phyloP scores from a whole-genome alignment of 2,888 invertebrate species.

The Cistogaster globosa region DNA sequence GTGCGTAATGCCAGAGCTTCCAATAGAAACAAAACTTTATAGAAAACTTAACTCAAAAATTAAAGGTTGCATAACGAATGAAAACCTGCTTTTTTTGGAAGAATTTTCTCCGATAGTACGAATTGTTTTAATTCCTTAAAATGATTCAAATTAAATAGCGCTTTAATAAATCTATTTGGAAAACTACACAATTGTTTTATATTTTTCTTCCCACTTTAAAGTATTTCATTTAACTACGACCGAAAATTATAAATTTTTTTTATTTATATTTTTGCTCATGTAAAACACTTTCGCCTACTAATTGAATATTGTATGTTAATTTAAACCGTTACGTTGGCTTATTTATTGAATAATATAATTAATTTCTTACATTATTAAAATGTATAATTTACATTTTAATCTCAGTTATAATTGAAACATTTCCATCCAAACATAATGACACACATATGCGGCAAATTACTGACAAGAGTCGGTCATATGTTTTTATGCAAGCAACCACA shows the following conservation, averaged over 20 bases:
- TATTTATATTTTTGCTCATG: slow-evolving; percentile 1
- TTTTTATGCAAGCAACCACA: slow-evolving; percentile 14
- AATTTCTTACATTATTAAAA: slow-evolving; percentile 66
- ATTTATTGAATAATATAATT: slow-evolving; percentile 68
- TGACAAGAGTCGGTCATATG: slow-evolving; percentile 28
- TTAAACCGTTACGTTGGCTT: slow-evolving; percentile 49
- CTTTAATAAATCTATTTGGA: too few species aligned
- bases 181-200: neutral
- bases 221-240: neutral
- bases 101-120: too few species aligned
- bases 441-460: slow-evolving; percentile 34
- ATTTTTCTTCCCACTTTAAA: neutral
- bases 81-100: too few species aligned
- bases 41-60: too few species aligned
- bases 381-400: slow-evolving; percentile 69
- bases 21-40: too few species aligned
- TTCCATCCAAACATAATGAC: slow-evolving; percentile 56
- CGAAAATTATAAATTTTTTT: neutral
- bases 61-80: too few species aligned
- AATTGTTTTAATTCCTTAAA: too few species aligned
- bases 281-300: slow-evolving; percentile 38
- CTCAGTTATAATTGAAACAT: slow-evolving; percentile 69
- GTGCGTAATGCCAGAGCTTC: too few species aligned
- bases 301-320: slow-evolving; percentile 59
- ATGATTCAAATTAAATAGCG: too few species aligned